Base-by-base conservation (phyloP, 2,113 vertebrate species). In the Solea senegalensis region DNA sequence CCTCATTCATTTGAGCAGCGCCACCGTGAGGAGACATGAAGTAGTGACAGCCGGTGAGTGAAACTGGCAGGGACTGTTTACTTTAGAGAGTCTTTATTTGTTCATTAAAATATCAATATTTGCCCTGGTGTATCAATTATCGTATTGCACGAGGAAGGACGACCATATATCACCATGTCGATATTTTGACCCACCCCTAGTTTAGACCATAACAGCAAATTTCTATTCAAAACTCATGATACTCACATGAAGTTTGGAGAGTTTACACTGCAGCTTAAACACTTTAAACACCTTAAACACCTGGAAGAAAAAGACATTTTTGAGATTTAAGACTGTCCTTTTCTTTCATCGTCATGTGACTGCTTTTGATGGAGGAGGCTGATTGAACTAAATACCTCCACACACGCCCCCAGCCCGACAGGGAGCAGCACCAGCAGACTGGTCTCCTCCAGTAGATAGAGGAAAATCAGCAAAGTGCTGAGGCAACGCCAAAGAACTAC, bases 401-500 rank as follows among this genome's bases (percentile, higher is more conserved):
- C 95, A 50, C 95, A 89, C 0, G 96, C 95, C 11, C 96, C 96
- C n/a, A 98, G 1, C 10, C 95, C 97, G 3, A 96, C 95, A 0
- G 97, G 97, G 54, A 98, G 89, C 63, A 99, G 92, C 27, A 98
- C 96, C 78, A 99, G 88, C 66, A 98, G 89, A 89, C 96, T 97
- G 21, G 95, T 97, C 88, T 96, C 95, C 81, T 97, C 95, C 74
- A 98, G 80, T 76, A 98, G 94, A 84, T 97, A 96, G 51, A 98
- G 95, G 85, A 99, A 98, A 81, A 98, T 95, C 73, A 98, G 94
- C 74, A 97, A 88, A 0, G 96, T 98, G 82, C 97, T 94, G 45
- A 98, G 95, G 85, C 97, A 96, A 43, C 97, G 94, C 97, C 97
- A 98, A 74, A 97, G 90, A 48, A 98, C 97, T 99, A 73, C 28